Evolutionary conservation across 1,140 invertebrate genomes (phyloP).

Genomic region (Bilobella aurantiaca): DNA sequence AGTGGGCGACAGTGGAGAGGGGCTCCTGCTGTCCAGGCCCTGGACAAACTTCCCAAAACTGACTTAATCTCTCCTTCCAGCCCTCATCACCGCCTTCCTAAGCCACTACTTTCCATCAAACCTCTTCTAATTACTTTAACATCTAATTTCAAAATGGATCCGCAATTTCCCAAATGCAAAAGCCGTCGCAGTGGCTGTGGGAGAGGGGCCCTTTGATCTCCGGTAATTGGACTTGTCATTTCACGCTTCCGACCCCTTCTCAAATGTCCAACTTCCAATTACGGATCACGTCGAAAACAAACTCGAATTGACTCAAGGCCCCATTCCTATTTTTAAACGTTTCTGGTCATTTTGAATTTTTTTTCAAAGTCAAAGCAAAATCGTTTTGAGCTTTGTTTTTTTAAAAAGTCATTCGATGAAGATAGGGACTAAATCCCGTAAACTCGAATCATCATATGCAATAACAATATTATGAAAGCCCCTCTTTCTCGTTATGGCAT

Average conservation of each 20-base stretch:
- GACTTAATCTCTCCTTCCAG: neutral
- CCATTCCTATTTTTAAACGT: neutral
- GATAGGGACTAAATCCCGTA: neutral
- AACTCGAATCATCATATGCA: constrained; percentile 5
- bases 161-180: too few species aligned
- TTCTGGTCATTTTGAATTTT: neutral
- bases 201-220: neutral
- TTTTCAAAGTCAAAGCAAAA: too few species aligned
- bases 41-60: neutral
- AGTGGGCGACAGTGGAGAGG: too few species aligned
- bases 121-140: neutral
- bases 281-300: neutral
- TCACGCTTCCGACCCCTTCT: too few species aligned
- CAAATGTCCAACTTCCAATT: neutral
- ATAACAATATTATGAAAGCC: constrained; percentile 3
- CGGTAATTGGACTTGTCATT: neutral
- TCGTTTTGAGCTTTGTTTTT: neutral
- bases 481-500: neutral
- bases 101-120: neutral
- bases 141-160: neutral
- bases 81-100: neutral
- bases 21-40: neutral
- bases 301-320: neutral
- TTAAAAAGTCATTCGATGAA: neutral
- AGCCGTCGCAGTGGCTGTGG: too few species aligned